Evolutionary conservation across 2,888 invertebrate genomes (phyloP), one percentile per base, ranked within the genome.

Genomic region (Imbricaverruca yamaguchii): DNA sequence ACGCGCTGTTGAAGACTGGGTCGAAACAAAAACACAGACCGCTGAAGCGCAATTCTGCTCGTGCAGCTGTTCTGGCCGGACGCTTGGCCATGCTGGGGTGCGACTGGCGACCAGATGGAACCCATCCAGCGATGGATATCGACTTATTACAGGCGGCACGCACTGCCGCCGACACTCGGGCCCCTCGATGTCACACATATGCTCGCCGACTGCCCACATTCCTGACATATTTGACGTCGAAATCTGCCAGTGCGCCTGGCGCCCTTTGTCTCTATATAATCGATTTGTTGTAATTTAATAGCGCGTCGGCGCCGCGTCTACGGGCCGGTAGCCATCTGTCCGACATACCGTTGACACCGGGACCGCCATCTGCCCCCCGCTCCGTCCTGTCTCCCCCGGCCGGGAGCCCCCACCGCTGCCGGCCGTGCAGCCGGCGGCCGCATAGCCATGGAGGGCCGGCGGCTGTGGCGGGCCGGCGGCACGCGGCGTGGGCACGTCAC

Each of bases 281-380:
- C 63, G 63, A 63, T 63, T 63, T 63, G 63, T 63, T 15, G 63
- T 63, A 63, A 63, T 63, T 63, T 63, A 63, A 63, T 63, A 63
- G 63, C 63, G 15, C 15, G 18, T 21, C 63, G 63, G 63, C 63
- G 63, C 57, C 12, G 12, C 57, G 57, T 11, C 57, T 15, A 7
- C 57, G 39, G 39, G 18, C 18, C 63, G 63, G 63, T 8, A 63
- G 63, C 63, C 63, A 63, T 63, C 63, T 63, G 63, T 15, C 63
- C 21, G 63, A 63, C 63, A 63, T 63, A 21, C 15, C 63, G 63
- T 21, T 63, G 63, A 63, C 63, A 21, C 63, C 63, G 63, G 63
- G 18, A 21, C 63, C 63, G 13, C 63, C 63, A 63, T 21, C 63
- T 63, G 63, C 63, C 63, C 63, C 63, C 63, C 63, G 4, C 57